Percentiles rank a stretch among this genome's conserved stretches.
Conservation (phyloP, 2,797 vertebrate genomes). For the Acridotheres tristis region DNA sequence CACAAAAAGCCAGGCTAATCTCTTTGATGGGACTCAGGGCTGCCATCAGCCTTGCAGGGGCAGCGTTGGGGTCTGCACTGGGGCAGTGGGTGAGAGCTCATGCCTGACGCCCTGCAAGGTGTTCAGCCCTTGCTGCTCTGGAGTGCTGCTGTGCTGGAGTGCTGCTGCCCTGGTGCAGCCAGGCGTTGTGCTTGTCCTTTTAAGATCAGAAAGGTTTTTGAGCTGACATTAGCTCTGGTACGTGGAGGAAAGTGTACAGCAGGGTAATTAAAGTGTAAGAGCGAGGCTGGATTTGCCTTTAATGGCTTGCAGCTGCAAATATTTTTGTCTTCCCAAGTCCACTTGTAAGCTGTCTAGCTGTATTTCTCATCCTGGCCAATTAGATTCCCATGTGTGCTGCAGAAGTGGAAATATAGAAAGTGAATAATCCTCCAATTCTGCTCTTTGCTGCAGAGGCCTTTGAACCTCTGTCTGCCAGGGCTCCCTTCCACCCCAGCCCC, state of each 20-base stretch:
- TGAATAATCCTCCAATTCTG: conserved; percentile 73
- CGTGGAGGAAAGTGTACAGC: conserved; percentile 29
- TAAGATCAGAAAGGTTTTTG: conserved; percentile 64
- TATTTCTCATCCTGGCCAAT: conserved; percentile 73
- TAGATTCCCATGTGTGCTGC: conserved; percentile 77
- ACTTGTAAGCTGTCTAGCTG: conserved; percentile 69
- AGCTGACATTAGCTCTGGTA: conserved; percentile 38
- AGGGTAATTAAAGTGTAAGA: conserved; percentile 69
- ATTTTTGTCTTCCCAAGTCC: conserved; percentile 51
- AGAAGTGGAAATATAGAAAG: conserved; percentile 76
- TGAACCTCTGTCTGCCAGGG: conserved; percentile 52
- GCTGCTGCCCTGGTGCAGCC: background rate
- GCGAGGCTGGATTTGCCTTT: conserved; percentile 56
- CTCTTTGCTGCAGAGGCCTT: conserved; percentile 49
- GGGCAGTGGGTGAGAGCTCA: fast-evolving
- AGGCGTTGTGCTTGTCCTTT: background rate
- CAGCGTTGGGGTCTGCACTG: background rate
- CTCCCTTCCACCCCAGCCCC: conserved; percentile 34
- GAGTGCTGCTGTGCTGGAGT: background rate
- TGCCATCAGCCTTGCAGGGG: background rate
- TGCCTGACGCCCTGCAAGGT: fast-evolving
- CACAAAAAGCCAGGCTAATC: background rate
- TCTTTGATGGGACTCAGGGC: fast-evolving
- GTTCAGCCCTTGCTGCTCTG: background rate
- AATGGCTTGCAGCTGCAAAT: conserved; percentile 79